Base-by-base conservation (phyloP, 2,113 vertebrate genomes). In the Semnornis frantzii region DNA sequence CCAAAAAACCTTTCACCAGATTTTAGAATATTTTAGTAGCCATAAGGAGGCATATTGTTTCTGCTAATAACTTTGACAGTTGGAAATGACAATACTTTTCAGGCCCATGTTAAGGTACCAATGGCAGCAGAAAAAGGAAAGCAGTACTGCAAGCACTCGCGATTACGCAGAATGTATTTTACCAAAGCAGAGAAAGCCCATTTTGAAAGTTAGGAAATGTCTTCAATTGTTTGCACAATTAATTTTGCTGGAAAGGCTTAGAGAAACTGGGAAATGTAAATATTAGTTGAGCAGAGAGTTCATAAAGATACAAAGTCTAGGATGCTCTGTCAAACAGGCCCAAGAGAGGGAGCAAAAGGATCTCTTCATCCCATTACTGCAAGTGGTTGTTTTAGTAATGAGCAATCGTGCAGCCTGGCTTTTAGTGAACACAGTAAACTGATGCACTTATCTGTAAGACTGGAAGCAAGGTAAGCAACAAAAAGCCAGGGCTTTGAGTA, bases 401-500 rank as follows among this genome's bases (percentile, higher is more conserved):
- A 87, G 86, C 64, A 82, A 60, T 82, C 77, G 69, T 82, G 46
- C 39, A 52, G 65, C 68, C 72, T 60, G 93, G 94, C 86, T 93
- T 94, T 79, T 73, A 94, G 95, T 92, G 94, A 97, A 59, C 58
- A 89, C 64, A 91, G 94, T 33, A 88, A 81, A 91, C 80, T 24
- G 86, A 95, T 58, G 91, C 77, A 70, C n/a, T 82, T 87, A 89
- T 94, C 85, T 55, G 39, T 89, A 64, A 57, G 91, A 94, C 96
- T 39, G 92, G 96, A 97, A 97, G 97, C 98, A 85, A 90, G 91
- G 94, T 63, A 95, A 94, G 94, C 75, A 77, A 93, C 95, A 96
- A 89, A 91, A 94, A 96, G 87, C 93, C 86, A 96, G 96, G 90
- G 87, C 90, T 90, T 93, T 92, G 64, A 97, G 81, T 69, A 95